A percentile compares a stretch with the other conserved stretches of the same genome.
Evolutionary conservation across 2,888 invertebrate species (phyloP).

Genomic region (Diabrotica balteata): DNA sequence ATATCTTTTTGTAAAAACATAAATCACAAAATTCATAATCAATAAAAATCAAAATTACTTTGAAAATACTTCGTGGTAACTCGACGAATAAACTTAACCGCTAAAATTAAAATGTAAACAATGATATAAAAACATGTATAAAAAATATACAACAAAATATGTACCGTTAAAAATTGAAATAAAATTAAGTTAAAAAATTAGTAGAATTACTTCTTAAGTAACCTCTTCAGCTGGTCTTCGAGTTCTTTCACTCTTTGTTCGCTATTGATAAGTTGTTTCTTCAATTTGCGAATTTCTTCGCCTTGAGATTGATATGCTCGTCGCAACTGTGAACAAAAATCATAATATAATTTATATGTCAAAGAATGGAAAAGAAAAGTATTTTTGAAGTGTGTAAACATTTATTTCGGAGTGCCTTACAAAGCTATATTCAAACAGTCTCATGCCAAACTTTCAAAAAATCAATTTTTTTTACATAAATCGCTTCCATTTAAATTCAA

Average conservation of each 20-base stretch:
- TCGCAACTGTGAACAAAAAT: constrained; percentile 66
- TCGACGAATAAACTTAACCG: constrained; percentile 9
- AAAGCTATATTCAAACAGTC: too few species aligned
- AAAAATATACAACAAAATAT: constrained; percentile 11
- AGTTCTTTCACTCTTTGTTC: constrained; percentile 82
- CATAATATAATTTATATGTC: too few species aligned
- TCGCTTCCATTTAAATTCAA: too few species aligned
- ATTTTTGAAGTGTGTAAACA: too few species aligned
- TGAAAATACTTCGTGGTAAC: constrained; percentile 22
- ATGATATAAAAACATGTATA: constrained; percentile 17
- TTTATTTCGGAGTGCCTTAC: too few species aligned
- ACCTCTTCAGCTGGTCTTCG: constrained; percentile 74
- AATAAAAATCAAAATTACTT: constrained; percentile 6
- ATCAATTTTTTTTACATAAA: too few species aligned
- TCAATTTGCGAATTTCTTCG: constrained; percentile 79
- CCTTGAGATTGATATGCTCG: constrained; percentile 79
- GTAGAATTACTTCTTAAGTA: constrained; percentile 53
- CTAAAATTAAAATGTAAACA: constrained; percentile 9
- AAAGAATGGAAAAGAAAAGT: too few species aligned
- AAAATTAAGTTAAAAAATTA: neutral
- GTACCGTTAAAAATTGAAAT: neutral
- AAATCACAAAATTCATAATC: constrained; percentile 12
- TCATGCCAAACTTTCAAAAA: too few species aligned
- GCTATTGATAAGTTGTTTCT: constrained; percentile 78
- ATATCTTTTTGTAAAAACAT: neutral